phyloP scores from a whole-genome alignment of 2,797 vertebrate species.

The Sebastes hubbsi region DNA sequence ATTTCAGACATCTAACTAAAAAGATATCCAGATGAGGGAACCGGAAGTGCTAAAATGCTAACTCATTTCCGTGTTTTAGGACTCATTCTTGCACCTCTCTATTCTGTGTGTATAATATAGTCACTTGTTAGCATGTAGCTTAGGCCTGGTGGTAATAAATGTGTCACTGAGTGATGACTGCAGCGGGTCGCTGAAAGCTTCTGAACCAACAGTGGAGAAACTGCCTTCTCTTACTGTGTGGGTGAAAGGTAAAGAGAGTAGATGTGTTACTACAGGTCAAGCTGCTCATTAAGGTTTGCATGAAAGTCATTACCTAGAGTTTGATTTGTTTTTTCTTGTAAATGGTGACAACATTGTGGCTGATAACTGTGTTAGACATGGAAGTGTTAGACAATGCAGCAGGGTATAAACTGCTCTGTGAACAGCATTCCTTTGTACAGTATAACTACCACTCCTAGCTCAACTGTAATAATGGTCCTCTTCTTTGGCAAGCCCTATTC shows the following conservation, averaged over 20 bases:
- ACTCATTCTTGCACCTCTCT: no score
- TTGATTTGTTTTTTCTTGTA: neutral
- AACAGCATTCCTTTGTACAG: constrained; percentile 11
- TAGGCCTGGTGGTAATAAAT: neutral
- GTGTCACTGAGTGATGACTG: neutral
- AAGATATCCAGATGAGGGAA: no score
- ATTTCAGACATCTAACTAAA: no score
- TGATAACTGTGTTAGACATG: neutral
- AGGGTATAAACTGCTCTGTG: neutral
- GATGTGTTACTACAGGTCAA: constrained; percentile 6
- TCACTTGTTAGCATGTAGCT: neutral
- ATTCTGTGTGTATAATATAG: neutral
- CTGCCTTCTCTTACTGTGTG: neutral
- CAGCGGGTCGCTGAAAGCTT: neutral
- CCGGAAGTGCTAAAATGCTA: no score
- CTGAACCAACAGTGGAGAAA: neutral
- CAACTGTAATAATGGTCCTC: constrained; percentile 1
- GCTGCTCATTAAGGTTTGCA: neutral
- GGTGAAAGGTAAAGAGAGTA: constrained; percentile 17
- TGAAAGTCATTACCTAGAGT: neutral
- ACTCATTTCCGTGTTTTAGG: no score
- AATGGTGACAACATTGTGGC: neutral
- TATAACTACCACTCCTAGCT: constrained; percentile 10
- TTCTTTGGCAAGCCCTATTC: constrained; percentile 2
- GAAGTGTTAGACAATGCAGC: neutral